Evolutionary conservation across 2,797 vertebrate genomes (phyloP), one percentile per base, ranked within the genome.

Genomic region (Gymnocypris eckloni): DNA sequence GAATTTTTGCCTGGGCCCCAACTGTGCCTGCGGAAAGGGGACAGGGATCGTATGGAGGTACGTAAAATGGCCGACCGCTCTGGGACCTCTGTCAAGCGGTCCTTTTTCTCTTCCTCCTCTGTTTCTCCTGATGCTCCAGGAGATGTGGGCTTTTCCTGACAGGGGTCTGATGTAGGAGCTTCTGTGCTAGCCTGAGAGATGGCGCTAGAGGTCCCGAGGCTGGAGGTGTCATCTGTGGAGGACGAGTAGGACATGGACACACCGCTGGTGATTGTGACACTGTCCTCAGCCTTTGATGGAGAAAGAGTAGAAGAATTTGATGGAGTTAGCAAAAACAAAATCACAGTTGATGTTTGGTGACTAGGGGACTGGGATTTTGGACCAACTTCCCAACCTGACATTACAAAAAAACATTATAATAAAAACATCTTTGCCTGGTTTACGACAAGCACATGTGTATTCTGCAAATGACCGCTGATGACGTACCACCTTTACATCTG

Each of bases 11-110:
- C 96, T 0, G 97, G 97, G 25, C 96, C 97, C 98, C 98, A 99
- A 87, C 98, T 99, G 92, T 99, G 98, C 12, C 97, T 95, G 1
- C 97, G 95, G 86, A 96, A 95, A 0, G 97, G 97, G 4, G 98
- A 98, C 71, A 96, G 91, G 0, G 97, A 96, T 5, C 95, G 93
- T 82, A 95, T 92, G 69, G 96, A 91, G 73, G 90, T 61, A 41
- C 95, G 92, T 15, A 96, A 86, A 39, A 95, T 87, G 0, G 94
- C 92, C 1, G 95, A 88, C 16, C 91, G 93, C 28, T 92, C 87
- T 0, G 94, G 1, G 81, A 96, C 96, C 6, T 97, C 96, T 0
- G 94, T 93, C 90, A 98, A 95, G 54, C 95, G 94, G 91, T 97
- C 97, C 92, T 95, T 94, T 80, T 95, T 95, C 90, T 97, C 96